Conservation (phyloP, 2,797 vertebrate species). For the Distichodus sexfasciatus region DNA sequence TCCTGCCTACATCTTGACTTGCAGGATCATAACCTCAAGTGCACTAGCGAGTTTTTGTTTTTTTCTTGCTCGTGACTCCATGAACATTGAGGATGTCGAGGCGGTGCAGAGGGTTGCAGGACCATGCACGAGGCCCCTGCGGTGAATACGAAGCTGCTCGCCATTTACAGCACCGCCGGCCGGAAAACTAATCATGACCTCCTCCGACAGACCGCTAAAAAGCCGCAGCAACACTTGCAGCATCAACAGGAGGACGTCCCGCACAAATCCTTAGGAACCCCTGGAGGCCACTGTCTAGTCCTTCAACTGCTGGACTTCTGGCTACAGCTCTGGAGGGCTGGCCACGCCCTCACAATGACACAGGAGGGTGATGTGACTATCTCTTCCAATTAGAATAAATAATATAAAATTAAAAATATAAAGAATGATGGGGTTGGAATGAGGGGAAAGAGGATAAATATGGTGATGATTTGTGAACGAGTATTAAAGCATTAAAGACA, state of each 20-base stretch:
- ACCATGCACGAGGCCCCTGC: conserved; percentile 89
- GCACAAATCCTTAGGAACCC: conserved; percentile 99
- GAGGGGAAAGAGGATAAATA: background rate
- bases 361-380: too few species aligned
- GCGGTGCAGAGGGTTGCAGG: conserved; percentile 96
- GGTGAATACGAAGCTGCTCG: conserved; percentile 87
- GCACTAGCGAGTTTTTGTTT: too few species aligned
- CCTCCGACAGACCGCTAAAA: conserved; percentile 92
- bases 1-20: too few species aligned
- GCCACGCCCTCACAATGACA: too few species aligned
- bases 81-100: conserved; percentile 94
- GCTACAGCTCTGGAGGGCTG: too few species aligned
- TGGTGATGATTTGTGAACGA: background rate
- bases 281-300: conserved; percentile 96
- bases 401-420: background rate
- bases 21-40: too few species aligned
- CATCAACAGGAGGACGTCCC: conserved; percentile 98
- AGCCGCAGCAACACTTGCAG: conserved; percentile 97
- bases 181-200: conserved; percentile 98
- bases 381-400: background rate
- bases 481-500: background rate
- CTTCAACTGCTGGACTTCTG: background rate
- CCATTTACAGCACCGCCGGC: conserved; percentile 88
- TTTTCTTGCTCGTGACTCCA: too few species aligned
- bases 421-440: background rate